phyloP scores from a whole-genome alignment of 2,888 invertebrate genomes.

The Phoronis australis region DNA sequence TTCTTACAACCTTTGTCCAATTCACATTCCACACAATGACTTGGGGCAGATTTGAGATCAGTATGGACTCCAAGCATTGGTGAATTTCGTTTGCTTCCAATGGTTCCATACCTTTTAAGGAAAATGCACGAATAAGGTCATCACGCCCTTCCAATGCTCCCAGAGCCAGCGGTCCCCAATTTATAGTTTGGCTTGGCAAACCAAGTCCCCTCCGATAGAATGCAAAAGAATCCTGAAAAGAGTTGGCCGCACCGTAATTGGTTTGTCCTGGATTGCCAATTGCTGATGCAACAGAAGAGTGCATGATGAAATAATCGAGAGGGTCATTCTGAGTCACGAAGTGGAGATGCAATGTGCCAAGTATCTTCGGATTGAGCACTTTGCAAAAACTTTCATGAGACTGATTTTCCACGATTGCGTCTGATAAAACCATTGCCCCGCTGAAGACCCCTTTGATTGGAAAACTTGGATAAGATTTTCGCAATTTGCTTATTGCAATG shows the following conservation, averaged over 20 bases:
- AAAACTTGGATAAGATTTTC: conserved; percentile 1
- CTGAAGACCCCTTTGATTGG: conserved; percentile 29
- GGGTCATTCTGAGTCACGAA: conserved; percentile 11
- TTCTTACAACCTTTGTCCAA: background rate
- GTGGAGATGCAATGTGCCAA: conserved; percentile 31
- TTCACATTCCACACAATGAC: background rate
- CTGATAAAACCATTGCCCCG: conserved; percentile 24
- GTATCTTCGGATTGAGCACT: conserved; percentile 25
- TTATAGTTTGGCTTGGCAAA: conserved; percentile 24
- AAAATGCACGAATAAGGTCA: background rate
- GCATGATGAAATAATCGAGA: conserved; percentile 32
- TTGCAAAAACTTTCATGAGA: conserved; percentile 15
- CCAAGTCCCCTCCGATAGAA: conserved; percentile 20
- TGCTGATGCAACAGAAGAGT: conserved; percentile 29
- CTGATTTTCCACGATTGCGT: conserved; percentile 16
- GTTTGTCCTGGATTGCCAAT: conserved; percentile 30
- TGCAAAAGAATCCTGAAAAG: conserved; percentile 29
- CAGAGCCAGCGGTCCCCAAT: conserved; percentile 25
- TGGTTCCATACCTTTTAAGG: background rate
- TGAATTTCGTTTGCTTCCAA: background rate
- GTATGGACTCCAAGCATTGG: background rate
- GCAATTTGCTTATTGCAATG: background rate
- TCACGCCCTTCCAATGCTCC: conserved; percentile 7
- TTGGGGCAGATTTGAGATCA: background rate
- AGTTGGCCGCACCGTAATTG: conserved; percentile 32